Percentiles rank a stretch among this genome's conserved stretches.
These are phyloP conservation scores for Cheumatopsyche charites DNA, from an alignment of 1,140 invertebrate genomes.

Conservation along the genomic window DNA sequence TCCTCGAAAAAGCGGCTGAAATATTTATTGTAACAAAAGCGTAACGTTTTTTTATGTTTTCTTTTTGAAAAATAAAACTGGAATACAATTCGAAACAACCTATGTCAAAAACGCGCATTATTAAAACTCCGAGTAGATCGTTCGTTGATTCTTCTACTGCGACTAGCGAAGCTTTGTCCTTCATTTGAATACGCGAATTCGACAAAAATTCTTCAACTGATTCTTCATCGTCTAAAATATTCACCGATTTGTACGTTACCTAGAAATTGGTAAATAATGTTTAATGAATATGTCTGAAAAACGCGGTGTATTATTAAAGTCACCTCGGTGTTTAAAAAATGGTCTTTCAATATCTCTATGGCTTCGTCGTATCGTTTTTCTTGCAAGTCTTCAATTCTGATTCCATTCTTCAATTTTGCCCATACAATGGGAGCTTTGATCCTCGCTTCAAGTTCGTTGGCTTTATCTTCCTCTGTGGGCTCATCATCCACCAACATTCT, in stretches of 20 bases:
- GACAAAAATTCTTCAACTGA: conserved; percentile 62
- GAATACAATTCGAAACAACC: conserved; percentile 47
- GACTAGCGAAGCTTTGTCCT: conserved; percentile 67
- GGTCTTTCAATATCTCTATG: conserved; percentile 63
- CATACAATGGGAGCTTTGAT: conserved; percentile 66
- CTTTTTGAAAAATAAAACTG: background rate
- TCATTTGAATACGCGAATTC: conserved; percentile 63
- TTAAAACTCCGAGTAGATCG: conserved; percentile 60
- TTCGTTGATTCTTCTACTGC: conserved; percentile 62
- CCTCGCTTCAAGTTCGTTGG: conserved; percentile 47
- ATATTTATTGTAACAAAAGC: conserved; percentile 29
- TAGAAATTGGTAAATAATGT: conserved; percentile 45
- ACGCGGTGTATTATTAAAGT: conserved; percentile 7
- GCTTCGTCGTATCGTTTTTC: conserved; percentile 63
- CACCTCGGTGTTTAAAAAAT: conserved; percentile 56
- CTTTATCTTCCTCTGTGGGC: conserved; percentile 43
- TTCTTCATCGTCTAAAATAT: conserved; percentile 59
- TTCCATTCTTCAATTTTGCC: conserved; percentile 59
- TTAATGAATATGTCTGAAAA: conserved; percentile 6
- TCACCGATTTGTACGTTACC: conserved; percentile 62
- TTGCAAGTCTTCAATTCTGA: conserved; percentile 66
- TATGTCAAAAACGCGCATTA: conserved; percentile 61
- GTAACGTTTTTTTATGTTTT: background rate
- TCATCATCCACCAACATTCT: conserved; percentile 35
- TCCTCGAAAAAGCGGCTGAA: conserved; percentile 57